Conservation (phyloP, 2,797 vertebrate genomes). For the Sebastolobus altivelis region DNA sequence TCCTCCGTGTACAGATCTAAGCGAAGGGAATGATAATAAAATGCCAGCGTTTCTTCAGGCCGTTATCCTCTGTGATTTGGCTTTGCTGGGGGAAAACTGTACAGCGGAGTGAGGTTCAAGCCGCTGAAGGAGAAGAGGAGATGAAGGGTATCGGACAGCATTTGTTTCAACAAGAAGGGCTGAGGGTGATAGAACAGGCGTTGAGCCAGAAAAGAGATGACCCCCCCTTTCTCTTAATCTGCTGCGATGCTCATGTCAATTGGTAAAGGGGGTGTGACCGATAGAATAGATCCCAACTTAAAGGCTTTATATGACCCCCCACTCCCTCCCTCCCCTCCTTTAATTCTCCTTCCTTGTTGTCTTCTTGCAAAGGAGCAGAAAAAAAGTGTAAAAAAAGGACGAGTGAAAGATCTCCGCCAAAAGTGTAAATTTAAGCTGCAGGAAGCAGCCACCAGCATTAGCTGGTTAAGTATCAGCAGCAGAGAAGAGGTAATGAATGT, state of each 20-base stretch:
- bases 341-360: conserved; percentile 74
- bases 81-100: conserved; percentile 40
- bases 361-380: conserved; percentile 54
- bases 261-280: conserved; percentile 77
- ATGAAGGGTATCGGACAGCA: conserved; percentile 69
- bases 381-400: conserved; percentile 33
- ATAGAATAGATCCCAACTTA: conserved; percentile 79
- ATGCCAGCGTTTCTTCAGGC: conserved; percentile 47
- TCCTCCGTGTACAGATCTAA: conserved; percentile 59
- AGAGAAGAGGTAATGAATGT: conserved; percentile 79
- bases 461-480: conserved; percentile 78
- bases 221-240: conserved; percentile 76
- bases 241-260: conserved; percentile 72
- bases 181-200: conserved; percentile 53
- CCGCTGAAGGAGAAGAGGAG: conserved; percentile 50
- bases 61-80: conserved; percentile 69
- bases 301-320: conserved; percentile 57
- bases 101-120: conserved; percentile 39
- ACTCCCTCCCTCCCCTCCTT: conserved; percentile 18
- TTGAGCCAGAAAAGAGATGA: conserved; percentile 58
- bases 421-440: conserved; percentile 80
- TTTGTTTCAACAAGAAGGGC: conserved; percentile 70
- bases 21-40: conserved; percentile 57
- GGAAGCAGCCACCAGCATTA: conserved; percentile 77
- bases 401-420: conserved; percentile 77